phyloP scores from a whole-genome alignment of 1,140 invertebrate species.

The Zaprionus inermis region DNA sequence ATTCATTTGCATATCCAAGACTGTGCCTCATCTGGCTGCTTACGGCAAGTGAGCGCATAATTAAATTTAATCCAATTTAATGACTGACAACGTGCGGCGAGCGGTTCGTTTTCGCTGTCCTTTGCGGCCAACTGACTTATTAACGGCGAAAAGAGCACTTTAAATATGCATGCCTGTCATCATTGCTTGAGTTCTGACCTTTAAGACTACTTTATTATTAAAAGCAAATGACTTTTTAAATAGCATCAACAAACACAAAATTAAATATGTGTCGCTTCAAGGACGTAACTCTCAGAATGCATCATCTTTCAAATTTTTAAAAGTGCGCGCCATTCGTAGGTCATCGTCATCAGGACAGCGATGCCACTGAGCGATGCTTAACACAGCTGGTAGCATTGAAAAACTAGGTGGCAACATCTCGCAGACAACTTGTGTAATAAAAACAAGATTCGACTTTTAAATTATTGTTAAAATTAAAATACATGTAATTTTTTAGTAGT shows the following conservation, averaged over 20 bases:
- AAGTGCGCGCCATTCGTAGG: conserved; percentile 21
- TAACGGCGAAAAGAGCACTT: conserved; percentile 31
- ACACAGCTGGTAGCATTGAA: conserved; percentile 1
- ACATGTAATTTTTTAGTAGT: conserved; percentile 37
- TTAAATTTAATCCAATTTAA: conserved; percentile 76
- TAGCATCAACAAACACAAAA: conserved; percentile 1
- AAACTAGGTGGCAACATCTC: conserved; percentile 27
- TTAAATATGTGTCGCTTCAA: background rate
- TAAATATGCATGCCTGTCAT: conserved; percentile 33
- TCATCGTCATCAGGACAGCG: background rate
- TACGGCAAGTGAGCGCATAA: conserved; percentile 61
- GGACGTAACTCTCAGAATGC: background rate
- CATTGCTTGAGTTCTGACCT: conserved; percentile 1
- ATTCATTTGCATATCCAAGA: conserved; percentile 69
- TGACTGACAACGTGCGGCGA: conserved; percentile 51
- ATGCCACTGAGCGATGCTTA: conserved; percentile 7
- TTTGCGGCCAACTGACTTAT: conserved; percentile 43
- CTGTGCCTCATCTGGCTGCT: conserved; percentile 22
- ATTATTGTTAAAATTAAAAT: conserved; percentile 35
- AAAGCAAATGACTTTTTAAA: conserved; percentile 16
- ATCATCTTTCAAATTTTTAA: background rate
- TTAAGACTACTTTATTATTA: conserved; percentile 35
- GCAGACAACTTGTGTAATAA: conserved; percentile 65
- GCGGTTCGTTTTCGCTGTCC: background rate
- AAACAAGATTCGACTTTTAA: conserved; percentile 60